Conservation (phyloP, 2,113 vertebrate genomes). For the Clupea harengus region DNA sequence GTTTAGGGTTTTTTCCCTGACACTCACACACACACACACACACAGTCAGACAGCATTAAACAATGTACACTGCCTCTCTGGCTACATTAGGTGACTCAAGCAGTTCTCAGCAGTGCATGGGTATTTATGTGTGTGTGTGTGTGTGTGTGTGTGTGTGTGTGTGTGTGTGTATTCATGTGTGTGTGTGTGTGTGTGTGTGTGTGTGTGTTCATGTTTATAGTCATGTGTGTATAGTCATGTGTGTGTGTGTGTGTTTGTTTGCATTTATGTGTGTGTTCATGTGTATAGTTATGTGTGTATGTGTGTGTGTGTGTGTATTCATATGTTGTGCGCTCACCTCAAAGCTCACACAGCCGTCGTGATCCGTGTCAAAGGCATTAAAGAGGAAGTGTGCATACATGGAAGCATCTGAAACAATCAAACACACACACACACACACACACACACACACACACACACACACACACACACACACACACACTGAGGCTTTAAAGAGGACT, state of each 20-base stretch:
- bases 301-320: background rate
- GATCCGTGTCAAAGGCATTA: slow-evolving; percentile 96
- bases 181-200: no score
- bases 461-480: background rate
- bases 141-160: no score
- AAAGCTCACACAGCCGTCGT: slow-evolving; percentile 97
- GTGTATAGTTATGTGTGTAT: background rate
- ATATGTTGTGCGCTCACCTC: slow-evolving; percentile 78
- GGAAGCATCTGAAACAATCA: slow-evolving; percentile 83
- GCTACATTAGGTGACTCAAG: no score
- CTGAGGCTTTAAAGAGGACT: no score
- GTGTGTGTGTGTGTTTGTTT: background rate
- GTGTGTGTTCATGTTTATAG: no score
- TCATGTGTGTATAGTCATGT: no score
- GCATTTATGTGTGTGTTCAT: background rate
- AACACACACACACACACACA: slow-evolving; percentile 21
- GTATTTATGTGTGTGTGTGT: background rate
- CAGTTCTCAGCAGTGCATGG: background rate
- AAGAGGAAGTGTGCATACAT: slow-evolving; percentile 98
- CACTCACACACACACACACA: no score
- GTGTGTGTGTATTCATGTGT: no score
- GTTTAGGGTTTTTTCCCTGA: no score
- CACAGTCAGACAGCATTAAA: no score
- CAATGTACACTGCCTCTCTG: no score
- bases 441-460: background rate